phyloP scores from a whole-genome alignment of 2,113 vertebrate genomes.

The Chunga burmeisteri region DNA sequence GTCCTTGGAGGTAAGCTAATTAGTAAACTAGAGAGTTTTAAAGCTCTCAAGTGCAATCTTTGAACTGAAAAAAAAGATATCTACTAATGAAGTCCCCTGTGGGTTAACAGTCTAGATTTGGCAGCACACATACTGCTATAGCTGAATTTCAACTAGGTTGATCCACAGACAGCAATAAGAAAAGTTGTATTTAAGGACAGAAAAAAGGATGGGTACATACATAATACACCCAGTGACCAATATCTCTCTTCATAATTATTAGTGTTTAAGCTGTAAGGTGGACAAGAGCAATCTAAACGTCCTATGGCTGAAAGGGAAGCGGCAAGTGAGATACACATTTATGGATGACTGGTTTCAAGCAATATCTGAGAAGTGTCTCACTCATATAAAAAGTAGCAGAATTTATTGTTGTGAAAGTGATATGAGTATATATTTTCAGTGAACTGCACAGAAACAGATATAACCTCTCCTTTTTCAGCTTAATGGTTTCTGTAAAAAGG shows the following conservation, averaged over 20 bases:
- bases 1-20: conserved; percentile 77
- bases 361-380: not conserved
- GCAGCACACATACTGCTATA: conserved; percentile 14
- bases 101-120: conserved; percentile 58
- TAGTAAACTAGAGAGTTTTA: conserved; percentile 78
- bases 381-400: not conserved
- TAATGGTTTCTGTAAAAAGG: not conserved
- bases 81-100: conserved; percentile 80
- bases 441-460: not conserved
- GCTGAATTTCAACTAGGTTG: conserved; percentile 67
- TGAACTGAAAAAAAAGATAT: conserved; percentile 77
- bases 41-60: conserved; percentile 76
- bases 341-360: not conserved
- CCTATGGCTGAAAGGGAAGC: not conserved
- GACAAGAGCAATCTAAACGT: not conserved
- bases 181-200: not conserved
- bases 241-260: not conserved
- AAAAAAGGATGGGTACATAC: not conserved
- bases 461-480: not conserved
- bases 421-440: not conserved
- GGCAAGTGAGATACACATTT: not conserved
- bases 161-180: conserved; percentile 14
- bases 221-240: not conserved
- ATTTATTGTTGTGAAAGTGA: not conserved
- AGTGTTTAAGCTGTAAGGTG: not conserved